A percentile compares a stretch with the other conserved stretches of the same genome.
phyloP scores from a whole-genome alignment of 2,113 vertebrate species.

The Gallinago media region DNA sequence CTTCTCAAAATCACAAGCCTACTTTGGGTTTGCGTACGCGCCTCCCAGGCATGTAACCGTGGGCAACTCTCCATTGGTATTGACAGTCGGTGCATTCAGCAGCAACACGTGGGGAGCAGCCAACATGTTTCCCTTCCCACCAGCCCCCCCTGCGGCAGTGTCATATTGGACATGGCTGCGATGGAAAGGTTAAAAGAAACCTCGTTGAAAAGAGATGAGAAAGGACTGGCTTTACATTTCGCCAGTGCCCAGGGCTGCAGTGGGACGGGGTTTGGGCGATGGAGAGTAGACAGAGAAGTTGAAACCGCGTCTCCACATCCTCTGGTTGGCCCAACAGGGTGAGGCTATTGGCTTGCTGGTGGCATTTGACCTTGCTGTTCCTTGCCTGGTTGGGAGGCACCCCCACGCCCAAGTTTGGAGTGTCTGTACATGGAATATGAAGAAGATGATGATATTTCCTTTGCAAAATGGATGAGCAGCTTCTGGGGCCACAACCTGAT shows the following conservation, averaged over 20 bases:
- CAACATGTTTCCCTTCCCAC: conserved; percentile 63
- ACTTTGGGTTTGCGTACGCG: not conserved
- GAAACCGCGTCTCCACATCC: not conserved
- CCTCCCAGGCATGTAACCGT: conserved; percentile 67
- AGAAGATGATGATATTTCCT: conserved; percentile 90
- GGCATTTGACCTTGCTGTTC: conserved; percentile 7
- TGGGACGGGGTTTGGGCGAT: conserved; percentile 40
- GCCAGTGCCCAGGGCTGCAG: conserved; percentile 62
- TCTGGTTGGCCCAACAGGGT: not conserved
- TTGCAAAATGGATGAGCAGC: conserved; percentile 99
- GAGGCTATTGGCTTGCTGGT: not conserved
- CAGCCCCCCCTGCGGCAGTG: conserved; percentile 70
- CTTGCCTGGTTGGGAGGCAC: not conserved
- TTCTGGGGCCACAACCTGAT: conserved; percentile 91
- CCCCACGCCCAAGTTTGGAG: not conserved
- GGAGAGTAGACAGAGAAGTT: not conserved
- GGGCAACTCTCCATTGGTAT: conserved; percentile 81
- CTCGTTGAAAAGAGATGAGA: conserved; percentile 79
- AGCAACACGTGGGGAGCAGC: conserved; percentile 80
- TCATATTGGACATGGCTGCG: conserved; percentile 72
- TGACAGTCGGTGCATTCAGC: conserved; percentile 80
- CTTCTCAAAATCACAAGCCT: conserved; percentile 49
- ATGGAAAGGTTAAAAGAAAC: conserved; percentile 88
- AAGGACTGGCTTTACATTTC: conserved; percentile 81
- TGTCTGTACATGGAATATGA: conserved; percentile 87